Percentiles rank a stretch among this genome's conserved stretches.
Conservation (phyloP, 2,888 invertebrate genomes). For the Stictocephala bisonia region DNA sequence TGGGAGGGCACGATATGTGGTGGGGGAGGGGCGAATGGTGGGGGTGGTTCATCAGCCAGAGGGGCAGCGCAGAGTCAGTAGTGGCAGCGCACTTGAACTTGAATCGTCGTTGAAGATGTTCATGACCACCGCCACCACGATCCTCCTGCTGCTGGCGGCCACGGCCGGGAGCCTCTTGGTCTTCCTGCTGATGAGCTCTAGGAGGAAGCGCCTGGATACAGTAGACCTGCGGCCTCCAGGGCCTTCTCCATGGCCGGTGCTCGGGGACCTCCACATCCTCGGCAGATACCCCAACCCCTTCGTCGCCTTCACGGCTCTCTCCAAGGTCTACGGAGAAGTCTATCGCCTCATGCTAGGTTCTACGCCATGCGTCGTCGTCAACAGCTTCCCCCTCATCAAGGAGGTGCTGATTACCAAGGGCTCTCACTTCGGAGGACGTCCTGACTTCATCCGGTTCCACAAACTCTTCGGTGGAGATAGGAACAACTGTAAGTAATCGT, state of each 20-base stretch:
- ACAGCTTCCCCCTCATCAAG: constrained; percentile 76
- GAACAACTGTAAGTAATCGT: constrained; percentile 82
- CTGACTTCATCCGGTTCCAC: constrained; percentile 83
- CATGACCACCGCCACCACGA: background rate
- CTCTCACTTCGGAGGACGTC: constrained; percentile 84
- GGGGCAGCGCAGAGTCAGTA: background rate
- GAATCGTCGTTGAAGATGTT: background rate
- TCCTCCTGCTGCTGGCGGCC: constrained; percentile 9
- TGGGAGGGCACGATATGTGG: no score
- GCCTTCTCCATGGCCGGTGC: constrained; percentile 74
- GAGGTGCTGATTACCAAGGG: constrained; percentile 84
- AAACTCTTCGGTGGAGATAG: constrained; percentile 86
- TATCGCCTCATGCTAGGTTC: constrained; percentile 77
- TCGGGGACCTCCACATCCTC: constrained; percentile 78
- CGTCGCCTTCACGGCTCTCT: constrained; percentile 76
- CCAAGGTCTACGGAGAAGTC: constrained; percentile 78
- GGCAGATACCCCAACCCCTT: constrained; percentile 75
- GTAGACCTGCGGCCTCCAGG: constrained; percentile 70
- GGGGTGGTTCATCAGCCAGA: background rate
- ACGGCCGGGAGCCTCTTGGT: background rate
- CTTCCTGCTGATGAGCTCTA: no score
- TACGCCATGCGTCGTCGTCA: constrained; percentile 78
- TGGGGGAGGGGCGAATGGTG: background rate
- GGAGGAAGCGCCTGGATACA: background rate
- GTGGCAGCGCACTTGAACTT: background rate